phyloP scores from a whole-genome alignment of 2,113 vertebrate genomes.

The Ptilonorhynchus violaceus region DNA sequence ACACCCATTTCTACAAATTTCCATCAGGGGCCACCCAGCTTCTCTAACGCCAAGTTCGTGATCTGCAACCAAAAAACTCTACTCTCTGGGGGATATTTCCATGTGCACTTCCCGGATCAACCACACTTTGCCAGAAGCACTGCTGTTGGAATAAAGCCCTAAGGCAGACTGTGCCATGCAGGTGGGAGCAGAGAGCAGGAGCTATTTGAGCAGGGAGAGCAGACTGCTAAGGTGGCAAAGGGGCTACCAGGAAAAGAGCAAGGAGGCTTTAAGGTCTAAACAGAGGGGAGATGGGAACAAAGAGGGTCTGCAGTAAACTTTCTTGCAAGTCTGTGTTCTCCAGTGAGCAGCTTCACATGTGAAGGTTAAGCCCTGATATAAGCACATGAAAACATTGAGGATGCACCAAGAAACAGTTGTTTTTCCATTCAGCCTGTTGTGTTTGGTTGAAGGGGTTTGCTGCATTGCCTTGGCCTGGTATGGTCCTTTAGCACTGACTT shows the following conservation, averaged over 20 bases:
- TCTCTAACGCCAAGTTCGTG: not conserved
- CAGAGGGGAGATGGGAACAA: not conserved
- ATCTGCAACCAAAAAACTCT: not conserved
- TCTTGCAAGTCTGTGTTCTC: not conserved
- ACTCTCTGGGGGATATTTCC: not conserved
- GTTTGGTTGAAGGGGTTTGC: not conserved
- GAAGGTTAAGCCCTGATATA: not conserved
- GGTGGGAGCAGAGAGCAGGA: not conserved
- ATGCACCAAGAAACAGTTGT: not conserved
- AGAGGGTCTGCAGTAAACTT: not conserved
- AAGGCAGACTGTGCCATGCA: fast-evolving
- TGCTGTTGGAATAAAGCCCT: not conserved
- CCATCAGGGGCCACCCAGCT: not conserved
- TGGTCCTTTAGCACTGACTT: not conserved
- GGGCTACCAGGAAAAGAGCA: not conserved
- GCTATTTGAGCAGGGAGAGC: not conserved
- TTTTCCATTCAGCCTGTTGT: not conserved
- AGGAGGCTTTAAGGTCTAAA: not conserved
- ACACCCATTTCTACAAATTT: not conserved
- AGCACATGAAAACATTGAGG: not conserved
- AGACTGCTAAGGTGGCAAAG: not conserved
- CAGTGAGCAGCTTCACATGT: not conserved
- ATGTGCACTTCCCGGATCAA: not conserved
- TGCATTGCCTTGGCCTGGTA: not conserved
- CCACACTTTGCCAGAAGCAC: not conserved